A percentile compares a stretch with the other conserved stretches of the same genome.
phyloP scores from a whole-genome alignment of 2,888 invertebrate genomes.

The Entomobrya proxima region DNA sequence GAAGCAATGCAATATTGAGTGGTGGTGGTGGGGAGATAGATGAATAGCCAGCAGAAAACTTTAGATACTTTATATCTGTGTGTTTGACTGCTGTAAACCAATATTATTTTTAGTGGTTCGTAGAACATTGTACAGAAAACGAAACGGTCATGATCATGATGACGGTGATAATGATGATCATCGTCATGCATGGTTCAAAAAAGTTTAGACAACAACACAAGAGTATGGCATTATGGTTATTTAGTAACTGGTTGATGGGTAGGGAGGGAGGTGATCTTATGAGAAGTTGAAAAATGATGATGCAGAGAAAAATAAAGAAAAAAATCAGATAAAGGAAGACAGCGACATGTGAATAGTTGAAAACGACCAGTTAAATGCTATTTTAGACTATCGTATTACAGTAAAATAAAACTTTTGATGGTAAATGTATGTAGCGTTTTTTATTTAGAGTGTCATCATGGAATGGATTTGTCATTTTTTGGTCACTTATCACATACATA shows the following conservation, averaged over 20 bases:
- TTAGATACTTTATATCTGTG: neutral
- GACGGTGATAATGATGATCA: neutral
- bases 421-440: no score
- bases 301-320: neutral
- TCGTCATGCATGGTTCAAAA: neutral
- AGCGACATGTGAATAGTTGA: neutral
- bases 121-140: neutral
- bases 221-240: neutral
- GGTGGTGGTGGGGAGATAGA: constrained; percentile 23
- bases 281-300: constrained; percentile 1
- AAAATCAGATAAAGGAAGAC: neutral
- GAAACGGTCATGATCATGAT: neutral
- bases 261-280: neutral
- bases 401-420: no score
- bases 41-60: neutral
- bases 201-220: neutral
- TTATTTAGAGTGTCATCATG: no score
- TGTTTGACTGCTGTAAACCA: constrained; percentile 40
- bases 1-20: neutral
- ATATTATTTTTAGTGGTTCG: constrained; percentile 38
- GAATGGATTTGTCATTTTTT: no score
- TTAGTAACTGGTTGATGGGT: neutral
- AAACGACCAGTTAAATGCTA: neutral
- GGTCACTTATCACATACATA: no score
- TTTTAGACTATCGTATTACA: no score